These are phyloP conservation scores for Drosophila cognata DNA, from an alignment of 2,888 invertebrate species.

Conservation along the genomic window DNA sequence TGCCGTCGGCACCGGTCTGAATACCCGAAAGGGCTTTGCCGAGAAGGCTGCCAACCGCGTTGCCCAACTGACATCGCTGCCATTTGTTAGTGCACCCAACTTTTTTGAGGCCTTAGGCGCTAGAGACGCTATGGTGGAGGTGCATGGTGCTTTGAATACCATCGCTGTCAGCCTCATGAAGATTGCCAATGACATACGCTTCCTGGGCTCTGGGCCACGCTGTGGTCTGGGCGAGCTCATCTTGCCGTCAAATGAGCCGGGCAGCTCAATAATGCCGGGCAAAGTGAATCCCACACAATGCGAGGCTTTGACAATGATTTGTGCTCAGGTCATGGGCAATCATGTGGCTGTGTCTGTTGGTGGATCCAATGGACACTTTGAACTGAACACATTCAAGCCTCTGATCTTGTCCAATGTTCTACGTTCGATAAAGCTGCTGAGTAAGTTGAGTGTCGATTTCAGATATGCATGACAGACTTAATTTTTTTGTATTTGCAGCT, in stretches of 20 bases:
- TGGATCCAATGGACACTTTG: conserved; percentile 98
- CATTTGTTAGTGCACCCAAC: conserved; percentile 97
- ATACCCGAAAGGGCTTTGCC: conserved; percentile 96
- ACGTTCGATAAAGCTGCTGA: conserved; percentile 93
- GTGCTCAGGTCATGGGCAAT: conserved; percentile 98
- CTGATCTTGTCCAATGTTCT: conserved; percentile 97
- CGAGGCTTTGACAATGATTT: conserved; percentile 98
- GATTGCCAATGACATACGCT: conserved; percentile 95
- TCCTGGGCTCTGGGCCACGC: conserved; percentile 97
- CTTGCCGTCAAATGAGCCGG: conserved; percentile 98
- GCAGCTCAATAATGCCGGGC: conserved; percentile 99
- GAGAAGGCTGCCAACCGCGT: conserved; percentile 95
- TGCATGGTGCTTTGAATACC: conserved; percentile 96
- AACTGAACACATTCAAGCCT: conserved; percentile 99
- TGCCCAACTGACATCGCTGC: conserved; percentile 91
- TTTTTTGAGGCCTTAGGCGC: conserved; percentile 98
- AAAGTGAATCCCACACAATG: conserved; percentile 99
- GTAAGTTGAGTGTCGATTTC: conserved; percentile 82
- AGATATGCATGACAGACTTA: neutral
- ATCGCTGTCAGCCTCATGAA: conserved; percentile 97
- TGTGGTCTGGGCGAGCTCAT: conserved; percentile 97
- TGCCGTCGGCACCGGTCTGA: conserved; percentile 98
- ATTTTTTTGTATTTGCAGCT: conserved; percentile 81
- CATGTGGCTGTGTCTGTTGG: conserved; percentile 96
- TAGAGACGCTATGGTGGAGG: conserved; percentile 98